Conservation (phyloP, 1,140 invertebrate genomes). For the Apis mellifera region DNA sequence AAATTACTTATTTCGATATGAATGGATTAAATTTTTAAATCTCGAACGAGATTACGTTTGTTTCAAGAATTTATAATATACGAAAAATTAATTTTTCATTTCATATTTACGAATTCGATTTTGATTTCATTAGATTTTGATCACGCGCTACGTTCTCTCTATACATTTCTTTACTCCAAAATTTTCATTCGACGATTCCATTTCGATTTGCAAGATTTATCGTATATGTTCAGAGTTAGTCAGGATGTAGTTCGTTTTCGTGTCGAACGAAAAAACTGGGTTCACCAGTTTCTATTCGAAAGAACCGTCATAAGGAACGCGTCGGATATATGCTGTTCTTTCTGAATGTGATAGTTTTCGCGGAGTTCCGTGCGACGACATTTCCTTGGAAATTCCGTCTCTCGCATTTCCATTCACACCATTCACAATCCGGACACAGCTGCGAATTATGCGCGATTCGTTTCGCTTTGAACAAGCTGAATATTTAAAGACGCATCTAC, state of each 20-base stretch:
- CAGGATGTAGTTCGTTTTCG: not conserved
- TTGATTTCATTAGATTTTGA: too few relatives aligned
- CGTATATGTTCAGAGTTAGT: conserved; percentile 24
- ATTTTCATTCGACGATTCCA: not conserved
- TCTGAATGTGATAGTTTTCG: conserved; percentile 14
- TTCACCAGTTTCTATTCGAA: not conserved
- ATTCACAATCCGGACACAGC: conserved; percentile 33
- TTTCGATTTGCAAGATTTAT: conserved; percentile 11
- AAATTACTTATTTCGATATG: too few relatives aligned
- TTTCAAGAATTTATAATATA: too few relatives aligned
- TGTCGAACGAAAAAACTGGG: not conserved
- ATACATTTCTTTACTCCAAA: too few relatives aligned
- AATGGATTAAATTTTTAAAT: too few relatives aligned
- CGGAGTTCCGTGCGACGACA: conserved; percentile 18
- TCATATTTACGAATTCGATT: too few relatives aligned
- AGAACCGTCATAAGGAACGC: conserved; percentile 12
- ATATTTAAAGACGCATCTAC: conserved; percentile 72
- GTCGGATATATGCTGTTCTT: conserved; percentile 29
- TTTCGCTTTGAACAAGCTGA: conserved; percentile 63
- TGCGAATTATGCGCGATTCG: conserved; percentile 34
- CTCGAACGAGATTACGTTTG: too few relatives aligned
- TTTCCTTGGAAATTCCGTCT: conserved; percentile 26
- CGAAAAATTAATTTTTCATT: too few relatives aligned
- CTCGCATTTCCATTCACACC: conserved; percentile 44
- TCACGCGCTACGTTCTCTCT: too few relatives aligned